These are phyloP conservation scores for Hafferia zeledoni DNA, from an alignment of 2,797 vertebrate species.

Conservation along the genomic window DNA sequence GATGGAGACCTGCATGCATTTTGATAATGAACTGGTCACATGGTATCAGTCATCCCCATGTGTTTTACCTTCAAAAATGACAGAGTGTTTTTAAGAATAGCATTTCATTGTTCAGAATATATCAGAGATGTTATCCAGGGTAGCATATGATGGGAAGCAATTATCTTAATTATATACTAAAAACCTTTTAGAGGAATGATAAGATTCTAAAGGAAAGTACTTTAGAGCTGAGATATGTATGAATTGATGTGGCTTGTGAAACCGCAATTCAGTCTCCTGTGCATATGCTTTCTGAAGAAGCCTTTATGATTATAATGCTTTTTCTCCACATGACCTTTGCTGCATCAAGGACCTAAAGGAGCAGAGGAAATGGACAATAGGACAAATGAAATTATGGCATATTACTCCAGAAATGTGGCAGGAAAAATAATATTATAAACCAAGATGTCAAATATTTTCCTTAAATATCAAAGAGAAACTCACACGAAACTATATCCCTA, in stretches of 20 bases:
- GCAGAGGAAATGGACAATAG: neutral
- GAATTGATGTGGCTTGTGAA: neutral
- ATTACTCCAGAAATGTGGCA: neutral
- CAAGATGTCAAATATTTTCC: neutral
- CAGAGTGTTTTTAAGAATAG: constrained; percentile 14
- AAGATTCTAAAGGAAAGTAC: constrained; percentile 34
- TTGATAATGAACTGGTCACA: neutral
- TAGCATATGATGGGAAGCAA: neutral
- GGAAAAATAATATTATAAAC: neutral
- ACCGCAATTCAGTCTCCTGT: neutral
- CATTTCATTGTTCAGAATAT: constrained; percentile 11
- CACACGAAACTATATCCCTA: neutral
- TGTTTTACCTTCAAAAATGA: neutral
- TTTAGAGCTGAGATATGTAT: neutral
- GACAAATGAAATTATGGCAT: neutral
- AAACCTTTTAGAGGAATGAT: constrained; percentile 28
- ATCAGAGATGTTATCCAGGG: constrained; percentile 2
- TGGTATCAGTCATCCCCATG: neutral
- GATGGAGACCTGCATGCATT: neutral
- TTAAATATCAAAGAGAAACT: neutral
- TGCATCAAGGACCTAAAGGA: neutral
- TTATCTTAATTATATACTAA: constrained; percentile 55
- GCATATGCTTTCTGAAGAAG: neutral
- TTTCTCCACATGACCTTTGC: neutral
- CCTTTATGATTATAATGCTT: neutral